phyloP scores from a whole-genome alignment of 2,113 vertebrate genomes.

The Oreotrochilus melanogaster region DNA sequence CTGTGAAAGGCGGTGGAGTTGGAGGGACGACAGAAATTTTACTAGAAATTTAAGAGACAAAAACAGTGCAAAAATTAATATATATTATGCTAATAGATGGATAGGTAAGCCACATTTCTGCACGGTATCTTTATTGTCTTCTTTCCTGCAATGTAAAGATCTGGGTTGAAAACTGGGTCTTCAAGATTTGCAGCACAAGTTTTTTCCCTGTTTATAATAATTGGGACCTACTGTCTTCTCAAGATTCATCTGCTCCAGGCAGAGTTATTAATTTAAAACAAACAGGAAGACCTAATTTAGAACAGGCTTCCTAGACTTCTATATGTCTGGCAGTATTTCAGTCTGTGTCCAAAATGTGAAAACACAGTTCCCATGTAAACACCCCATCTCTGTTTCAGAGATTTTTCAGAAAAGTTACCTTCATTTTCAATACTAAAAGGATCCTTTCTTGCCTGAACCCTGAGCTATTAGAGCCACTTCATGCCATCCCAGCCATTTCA shows the following conservation, averaged over 20 bases:
- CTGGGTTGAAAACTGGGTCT: neutral
- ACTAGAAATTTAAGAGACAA: conserved; percentile 71
- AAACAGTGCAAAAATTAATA: neutral
- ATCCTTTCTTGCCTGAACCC: neutral
- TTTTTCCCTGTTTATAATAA: neutral
- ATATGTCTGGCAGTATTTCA: neutral
- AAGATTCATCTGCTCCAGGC: neutral
- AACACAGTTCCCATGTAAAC: neutral
- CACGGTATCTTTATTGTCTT: neutral
- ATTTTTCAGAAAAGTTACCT: neutral
- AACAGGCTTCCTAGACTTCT: neutral
- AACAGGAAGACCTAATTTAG: neutral
- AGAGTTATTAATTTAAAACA: neutral
- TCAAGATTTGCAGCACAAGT: neutral
- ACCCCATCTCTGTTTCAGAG: neutral
- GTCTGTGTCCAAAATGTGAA: rapidly evolving
- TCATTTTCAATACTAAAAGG: neutral
- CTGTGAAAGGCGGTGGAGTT: conserved; percentile 87
- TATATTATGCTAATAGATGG: neutral
- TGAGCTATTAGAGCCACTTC: neutral
- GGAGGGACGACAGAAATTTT: conserved; percentile 90
- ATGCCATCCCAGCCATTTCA: neutral
- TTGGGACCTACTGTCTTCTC: neutral
- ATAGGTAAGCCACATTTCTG: neutral
- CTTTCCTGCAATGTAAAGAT: neutral